Percentiles rank a stretch among this genome's conserved stretches.
Conservation (phyloP, 2,113 vertebrate genomes). For the Forbesichthys agassizii region DNA sequence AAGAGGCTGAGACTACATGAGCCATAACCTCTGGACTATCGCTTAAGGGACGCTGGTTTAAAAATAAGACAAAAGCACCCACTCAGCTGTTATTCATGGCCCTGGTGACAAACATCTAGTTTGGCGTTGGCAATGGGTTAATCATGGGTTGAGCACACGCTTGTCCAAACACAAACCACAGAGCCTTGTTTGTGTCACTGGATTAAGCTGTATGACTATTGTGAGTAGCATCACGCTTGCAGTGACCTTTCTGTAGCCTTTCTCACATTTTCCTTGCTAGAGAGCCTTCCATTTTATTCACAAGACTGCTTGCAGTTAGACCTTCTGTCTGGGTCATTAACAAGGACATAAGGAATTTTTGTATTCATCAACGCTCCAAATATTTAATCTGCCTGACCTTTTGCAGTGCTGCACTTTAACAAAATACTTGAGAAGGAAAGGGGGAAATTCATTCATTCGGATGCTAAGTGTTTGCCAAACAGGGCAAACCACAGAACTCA, state of each 20-base stretch:
- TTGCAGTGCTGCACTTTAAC: conserved; percentile 8
- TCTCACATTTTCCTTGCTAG: conserved; percentile 1
- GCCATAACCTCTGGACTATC: too few species aligned
- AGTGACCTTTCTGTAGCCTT: conserved; percentile 13
- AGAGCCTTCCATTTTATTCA: conserved; percentile 12
- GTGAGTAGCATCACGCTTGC: neutral
- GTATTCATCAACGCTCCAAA: conserved; percentile 15
- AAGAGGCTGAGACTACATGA: too few species aligned
- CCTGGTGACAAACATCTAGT: conserved; percentile 18
- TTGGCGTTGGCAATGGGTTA: conserved; percentile 10
- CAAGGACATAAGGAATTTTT: conserved; percentile 11
- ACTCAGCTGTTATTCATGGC: neutral
- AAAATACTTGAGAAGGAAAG: conserved; percentile 28
- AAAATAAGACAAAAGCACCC: neutral
- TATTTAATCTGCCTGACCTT: conserved; percentile 31
- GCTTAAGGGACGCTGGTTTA: too few species aligned
- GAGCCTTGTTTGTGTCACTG: conserved; percentile 10
- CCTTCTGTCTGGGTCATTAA: conserved; percentile 13
- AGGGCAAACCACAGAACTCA: conserved; percentile 63
- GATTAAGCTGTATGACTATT: neutral
- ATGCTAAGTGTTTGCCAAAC: conserved; percentile 59
- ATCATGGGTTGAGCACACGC: conserved; percentile 6
- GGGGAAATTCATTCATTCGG: conserved; percentile 43
- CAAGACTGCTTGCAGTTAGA: conserved; percentile 14
- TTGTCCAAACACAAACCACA: conserved; percentile 6